Evolutionary conservation across 2,113 vertebrate genomes (phyloP).

Genomic region (Prolemur simus): DNA sequence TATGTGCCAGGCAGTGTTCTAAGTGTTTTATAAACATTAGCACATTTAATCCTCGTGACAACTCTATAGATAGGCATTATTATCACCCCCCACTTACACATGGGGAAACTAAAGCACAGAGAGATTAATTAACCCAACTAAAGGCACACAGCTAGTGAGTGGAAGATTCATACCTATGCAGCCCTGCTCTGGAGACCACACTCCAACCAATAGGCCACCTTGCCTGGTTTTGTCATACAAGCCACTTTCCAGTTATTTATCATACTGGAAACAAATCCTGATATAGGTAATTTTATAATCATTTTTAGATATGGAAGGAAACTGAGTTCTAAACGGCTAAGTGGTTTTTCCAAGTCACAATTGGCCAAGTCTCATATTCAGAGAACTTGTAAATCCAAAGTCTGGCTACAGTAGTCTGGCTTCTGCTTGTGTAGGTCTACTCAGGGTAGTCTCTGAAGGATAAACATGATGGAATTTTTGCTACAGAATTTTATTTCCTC

Average conservation of each 20-base stretch:
- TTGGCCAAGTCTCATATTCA: constrained; percentile 10
- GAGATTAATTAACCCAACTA: not conserved
- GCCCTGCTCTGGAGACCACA: not conserved
- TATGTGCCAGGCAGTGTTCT: constrained; percentile 38
- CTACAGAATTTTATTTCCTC: constrained; percentile 36
- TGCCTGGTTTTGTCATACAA: not conserved
- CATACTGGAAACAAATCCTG: not conserved
- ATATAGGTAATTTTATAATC: not conserved
- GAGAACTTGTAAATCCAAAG: not conserved
- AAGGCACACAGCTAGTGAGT: not conserved
- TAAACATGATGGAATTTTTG: not conserved
- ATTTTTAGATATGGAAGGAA: constrained; percentile 17
- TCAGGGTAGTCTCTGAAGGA: not conserved
- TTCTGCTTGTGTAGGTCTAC: not conserved
- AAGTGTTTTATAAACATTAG: constrained; percentile 54
- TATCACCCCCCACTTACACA: not conserved
- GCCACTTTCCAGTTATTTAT: not conserved
- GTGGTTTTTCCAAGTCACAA: not conserved
- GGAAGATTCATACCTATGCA: not conserved
- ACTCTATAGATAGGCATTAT: not conserved
- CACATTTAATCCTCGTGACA: constrained; percentile 25
- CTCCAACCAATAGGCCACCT: not conserved
- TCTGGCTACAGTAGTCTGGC: not conserved
- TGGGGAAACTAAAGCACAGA: not conserved
- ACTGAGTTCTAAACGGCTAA: not conserved